These are phyloP conservation scores for Spodoptera littoralis DNA, from an alignment of 2,888 invertebrate genomes.

Conservation along the genomic window DNA sequence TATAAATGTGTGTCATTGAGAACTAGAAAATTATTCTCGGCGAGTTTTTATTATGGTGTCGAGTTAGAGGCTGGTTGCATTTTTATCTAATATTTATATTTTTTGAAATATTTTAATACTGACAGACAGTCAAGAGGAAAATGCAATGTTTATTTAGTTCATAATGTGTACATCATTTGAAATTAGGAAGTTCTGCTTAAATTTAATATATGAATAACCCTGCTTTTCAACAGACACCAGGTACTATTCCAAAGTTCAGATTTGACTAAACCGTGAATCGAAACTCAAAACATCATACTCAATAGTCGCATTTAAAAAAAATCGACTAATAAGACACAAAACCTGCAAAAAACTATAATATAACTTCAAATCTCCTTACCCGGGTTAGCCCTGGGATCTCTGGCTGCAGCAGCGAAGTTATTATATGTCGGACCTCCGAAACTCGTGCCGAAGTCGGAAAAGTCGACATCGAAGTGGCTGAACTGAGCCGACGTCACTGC, in stretches of 20 bases:
- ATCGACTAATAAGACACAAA: neutral
- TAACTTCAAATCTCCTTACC: conserved; percentile 67
- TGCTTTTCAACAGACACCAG: no score
- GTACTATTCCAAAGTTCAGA: no score
- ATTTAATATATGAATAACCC: no score
- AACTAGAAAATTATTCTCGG: conserved; percentile 1
- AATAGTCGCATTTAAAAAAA: no score
- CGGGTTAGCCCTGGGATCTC: conserved; percentile 89
- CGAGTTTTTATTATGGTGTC: neutral
- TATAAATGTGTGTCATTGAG: conserved; percentile 30
- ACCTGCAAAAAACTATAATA: conserved; percentile 6
- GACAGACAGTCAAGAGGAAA: no score
- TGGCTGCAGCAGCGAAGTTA: conserved; percentile 77
- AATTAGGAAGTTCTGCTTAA: no score
- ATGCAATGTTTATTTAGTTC: no score
- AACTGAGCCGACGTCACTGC: conserved; percentile 81
- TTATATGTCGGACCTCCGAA: conserved; percentile 82
- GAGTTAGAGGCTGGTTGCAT: neutral
- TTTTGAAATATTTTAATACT: no score
- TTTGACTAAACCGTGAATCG: no score
- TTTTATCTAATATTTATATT: no score
- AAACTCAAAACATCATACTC: no score
- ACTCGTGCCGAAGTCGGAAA: conserved; percentile 78
- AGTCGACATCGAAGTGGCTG: conserved; percentile 69
- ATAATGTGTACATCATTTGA: neutral